A percentile compares a stretch with the other conserved stretches of the same genome.
phyloP scores from a whole-genome alignment of 2,797 vertebrate genomes.

The Coregonus suidteri region DNA sequence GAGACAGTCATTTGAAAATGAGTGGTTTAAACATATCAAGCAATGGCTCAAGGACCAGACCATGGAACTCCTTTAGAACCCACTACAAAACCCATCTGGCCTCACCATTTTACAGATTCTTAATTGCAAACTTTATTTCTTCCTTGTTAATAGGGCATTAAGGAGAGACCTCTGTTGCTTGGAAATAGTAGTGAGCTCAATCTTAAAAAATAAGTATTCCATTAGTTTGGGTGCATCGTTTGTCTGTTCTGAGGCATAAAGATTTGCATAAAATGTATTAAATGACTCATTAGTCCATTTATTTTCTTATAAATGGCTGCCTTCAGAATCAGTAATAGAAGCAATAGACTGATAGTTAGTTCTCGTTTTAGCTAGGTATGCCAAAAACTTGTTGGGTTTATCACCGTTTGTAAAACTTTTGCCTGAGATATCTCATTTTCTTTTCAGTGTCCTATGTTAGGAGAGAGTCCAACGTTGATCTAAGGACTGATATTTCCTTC shows the following conservation, averaged over 20 bases:
- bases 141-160: constrained; percentile 11
- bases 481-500: no score
- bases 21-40: constrained; percentile 15
- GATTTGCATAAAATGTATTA: constrained; percentile 16
- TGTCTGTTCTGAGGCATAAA: background rate
- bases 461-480: no score
- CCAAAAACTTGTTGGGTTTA: constrained; percentile 3
- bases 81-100: constrained; percentile 12
- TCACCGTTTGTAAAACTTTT: no score
- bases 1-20: background rate
- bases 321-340: no score
- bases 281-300: constrained; percentile 1
- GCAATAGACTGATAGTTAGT: no score
- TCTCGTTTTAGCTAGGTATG: no score
- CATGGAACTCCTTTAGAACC: no score
- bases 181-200: background rate
- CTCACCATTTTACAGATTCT: constrained; percentile 8
- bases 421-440: no score
- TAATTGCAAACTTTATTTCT: background rate
- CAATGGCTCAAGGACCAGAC: no score
- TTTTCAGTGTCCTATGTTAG: no score
- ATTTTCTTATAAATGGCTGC: no score
- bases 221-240: background rate
- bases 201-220: background rate
- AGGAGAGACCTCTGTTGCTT: background rate